Evolutionary conservation across 23 tunicate species (phyloP).

Genomic region (Styela clava): DNA sequence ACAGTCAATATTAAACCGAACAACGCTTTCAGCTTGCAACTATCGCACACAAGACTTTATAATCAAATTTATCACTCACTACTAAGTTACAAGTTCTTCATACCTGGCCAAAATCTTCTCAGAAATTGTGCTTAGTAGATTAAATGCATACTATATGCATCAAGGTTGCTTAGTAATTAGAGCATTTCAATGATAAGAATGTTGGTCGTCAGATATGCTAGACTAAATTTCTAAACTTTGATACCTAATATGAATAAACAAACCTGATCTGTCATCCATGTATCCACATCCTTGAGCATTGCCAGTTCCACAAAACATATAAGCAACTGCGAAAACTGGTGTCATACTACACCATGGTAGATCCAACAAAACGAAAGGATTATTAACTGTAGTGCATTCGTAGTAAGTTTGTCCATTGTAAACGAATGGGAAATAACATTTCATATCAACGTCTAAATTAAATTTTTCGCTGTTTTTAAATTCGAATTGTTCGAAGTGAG

Average conservation of each 20-base stretch:
- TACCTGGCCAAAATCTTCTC: no score
- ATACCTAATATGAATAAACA: background rate
- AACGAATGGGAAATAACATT: slow-evolving; percentile 69
- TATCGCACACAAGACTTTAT: no score
- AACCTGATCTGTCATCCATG: slow-evolving; percentile 72
- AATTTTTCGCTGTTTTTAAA: background rate
- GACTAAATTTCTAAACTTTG: background rate
- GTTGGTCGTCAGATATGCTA: no score
- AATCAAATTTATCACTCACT: no score
- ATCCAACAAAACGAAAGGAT: slow-evolving; percentile 41
- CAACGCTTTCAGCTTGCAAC: no score
- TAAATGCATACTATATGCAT: no score
- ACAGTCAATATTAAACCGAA: no score
- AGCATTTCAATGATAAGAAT: no score
- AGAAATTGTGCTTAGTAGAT: no score
- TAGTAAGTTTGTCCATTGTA: slow-evolving; percentile 66
- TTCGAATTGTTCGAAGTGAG: no score
- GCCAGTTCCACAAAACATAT: slow-evolving; percentile 71
- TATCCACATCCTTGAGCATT: slow-evolving; percentile 65
- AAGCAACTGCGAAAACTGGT: slow-evolving; percentile 47
- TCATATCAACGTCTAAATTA: slow-evolving; percentile 46
- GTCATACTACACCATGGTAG: slow-evolving; percentile 91
- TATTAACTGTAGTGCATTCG: slow-evolving; percentile 75
- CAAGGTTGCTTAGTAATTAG: no score
- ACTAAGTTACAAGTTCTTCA: no score